Conservation (phyloP, 2,888 invertebrate species). For the Mactromeris polynyma region DNA sequence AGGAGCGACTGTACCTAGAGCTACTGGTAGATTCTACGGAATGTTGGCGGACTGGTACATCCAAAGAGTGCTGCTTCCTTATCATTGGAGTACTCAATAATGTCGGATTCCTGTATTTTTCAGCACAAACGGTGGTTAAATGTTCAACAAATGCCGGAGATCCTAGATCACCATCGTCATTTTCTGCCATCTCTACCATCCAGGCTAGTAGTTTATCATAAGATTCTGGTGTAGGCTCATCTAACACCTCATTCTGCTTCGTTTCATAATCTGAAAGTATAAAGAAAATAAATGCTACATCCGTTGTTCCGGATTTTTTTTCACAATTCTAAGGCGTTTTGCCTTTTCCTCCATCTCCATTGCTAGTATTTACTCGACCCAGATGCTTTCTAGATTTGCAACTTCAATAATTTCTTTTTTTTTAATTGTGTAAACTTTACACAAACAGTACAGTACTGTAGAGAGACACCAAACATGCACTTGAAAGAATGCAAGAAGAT, state of each 20-base stretch:
- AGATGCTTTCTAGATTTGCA: no score
- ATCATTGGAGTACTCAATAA: slow-evolving; percentile 1
- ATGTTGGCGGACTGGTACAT: slow-evolving; percentile 47
- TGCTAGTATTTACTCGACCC: no score
- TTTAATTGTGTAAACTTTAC: no score
- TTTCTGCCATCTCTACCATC: slow-evolving; percentile 80
- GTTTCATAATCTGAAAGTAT: slow-evolving; percentile 29
- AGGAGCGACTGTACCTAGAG: slow-evolving; percentile 46
- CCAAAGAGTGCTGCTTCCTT: slow-evolving; percentile 50
- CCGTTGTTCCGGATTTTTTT: no score
- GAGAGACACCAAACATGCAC: no score
- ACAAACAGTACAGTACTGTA: no score
- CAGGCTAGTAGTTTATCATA: slow-evolving; percentile 80
- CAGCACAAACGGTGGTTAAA: slow-evolving; percentile 65
- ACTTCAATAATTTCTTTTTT: no score
- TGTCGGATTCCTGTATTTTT: slow-evolving; percentile 34
- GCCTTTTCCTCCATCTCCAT: no score
- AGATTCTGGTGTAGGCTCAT: slow-evolving; percentile 69
- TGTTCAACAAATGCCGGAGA: slow-evolving; percentile 75
- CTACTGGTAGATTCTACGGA: slow-evolving; percentile 53
- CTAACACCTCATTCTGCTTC: slow-evolving; percentile 25
- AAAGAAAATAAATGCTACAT: background rate
- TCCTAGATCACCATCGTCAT: slow-evolving; percentile 73
- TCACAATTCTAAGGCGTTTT: no score
- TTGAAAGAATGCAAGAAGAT: no score